Evolutionary conservation across 2,888 invertebrate genomes (phyloP).

Genomic region (Trimorus sp.): DNA sequence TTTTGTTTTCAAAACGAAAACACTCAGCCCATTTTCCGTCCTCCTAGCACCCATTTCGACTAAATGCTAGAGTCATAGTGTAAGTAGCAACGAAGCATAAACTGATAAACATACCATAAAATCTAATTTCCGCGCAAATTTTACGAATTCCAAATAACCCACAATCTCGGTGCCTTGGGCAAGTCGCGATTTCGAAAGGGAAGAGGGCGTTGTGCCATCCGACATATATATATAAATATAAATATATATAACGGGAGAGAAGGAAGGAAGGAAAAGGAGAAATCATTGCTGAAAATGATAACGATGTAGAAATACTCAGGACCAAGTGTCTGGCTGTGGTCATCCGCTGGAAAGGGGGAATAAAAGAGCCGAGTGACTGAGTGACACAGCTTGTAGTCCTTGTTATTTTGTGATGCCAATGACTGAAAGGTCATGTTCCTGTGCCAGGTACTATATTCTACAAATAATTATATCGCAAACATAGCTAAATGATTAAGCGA

Average conservation of each 20-base stretch:
- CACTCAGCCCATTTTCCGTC: too few relatives aligned
- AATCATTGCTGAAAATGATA: conserved; percentile 63
- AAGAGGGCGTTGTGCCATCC: conserved; percentile 51
- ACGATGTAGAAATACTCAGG: conserved; percentile 81
- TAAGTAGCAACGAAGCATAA: neutral
- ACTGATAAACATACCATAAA: neutral
- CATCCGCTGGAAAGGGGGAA: conserved; percentile 71
- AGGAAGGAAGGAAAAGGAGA: conserved; percentile 50
- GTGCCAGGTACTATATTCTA: conserved; percentile 81
- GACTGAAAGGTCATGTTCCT: conserved; percentile 82
- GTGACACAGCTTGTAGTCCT: conserved; percentile 80
- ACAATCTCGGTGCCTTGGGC: conserved; percentile 64
- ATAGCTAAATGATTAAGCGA: conserved; percentile 71
- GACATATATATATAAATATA: conserved; percentile 64
- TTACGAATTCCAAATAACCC: conserved; percentile 24
- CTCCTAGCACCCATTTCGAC: too few relatives aligned
- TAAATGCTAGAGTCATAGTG: too few relatives aligned
- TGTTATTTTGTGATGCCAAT: conserved; percentile 82
- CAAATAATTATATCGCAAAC: conserved; percentile 76
- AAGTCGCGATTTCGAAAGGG: conserved; percentile 47
- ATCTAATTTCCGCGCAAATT: conserved; percentile 20
- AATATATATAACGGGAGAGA: conserved; percentile 58
- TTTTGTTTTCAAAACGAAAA: too few relatives aligned
- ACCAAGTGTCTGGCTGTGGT: conserved; percentile 81
- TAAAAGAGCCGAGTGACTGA: conserved; percentile 68